Evolutionary conservation across 2,797 vertebrate species (phyloP).

Genomic region (Myotis myotis): DNA sequence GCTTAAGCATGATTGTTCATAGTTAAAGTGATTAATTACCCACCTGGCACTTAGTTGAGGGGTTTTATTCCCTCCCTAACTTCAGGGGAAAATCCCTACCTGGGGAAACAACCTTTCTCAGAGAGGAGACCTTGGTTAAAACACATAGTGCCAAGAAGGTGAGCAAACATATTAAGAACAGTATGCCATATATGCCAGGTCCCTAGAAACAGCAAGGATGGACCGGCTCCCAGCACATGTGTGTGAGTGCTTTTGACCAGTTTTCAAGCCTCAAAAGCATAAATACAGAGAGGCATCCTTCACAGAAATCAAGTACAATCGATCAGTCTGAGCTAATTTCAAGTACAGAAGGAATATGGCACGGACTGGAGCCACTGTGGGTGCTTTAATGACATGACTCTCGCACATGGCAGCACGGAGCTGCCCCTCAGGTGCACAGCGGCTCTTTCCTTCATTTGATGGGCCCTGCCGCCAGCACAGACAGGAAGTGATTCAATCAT

Average conservation of each 20-base stretch:
- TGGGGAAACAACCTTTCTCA: no score
- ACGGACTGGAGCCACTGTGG: conserved; percentile 75
- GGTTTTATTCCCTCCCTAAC: no score
- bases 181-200: no score
- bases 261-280: not conserved
- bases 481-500: conserved; percentile 55
- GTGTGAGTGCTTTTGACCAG: not conserved
- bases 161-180: no score
- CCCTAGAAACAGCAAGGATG: no score
- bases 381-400: conserved; percentile 53
- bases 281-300: conserved; percentile 47
- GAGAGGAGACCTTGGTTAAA: no score
- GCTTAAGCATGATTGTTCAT: no score
- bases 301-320: conserved; percentile 52
- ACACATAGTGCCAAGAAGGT: no score
- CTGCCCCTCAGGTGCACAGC: not conserved
- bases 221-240: no score
- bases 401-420: conserved; percentile 20
- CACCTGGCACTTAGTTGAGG: no score
- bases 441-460: not conserved
- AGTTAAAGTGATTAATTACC: no score
- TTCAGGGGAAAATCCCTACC: no score
- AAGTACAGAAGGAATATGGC: conserved; percentile 77
- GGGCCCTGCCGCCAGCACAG: conserved; percentile 58
- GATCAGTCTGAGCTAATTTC: conserved; percentile 13